These are phyloP conservation scores for Drosophila pectinifera DNA, from an alignment of 1,140 invertebrate species.

Conservation along the genomic window DNA sequence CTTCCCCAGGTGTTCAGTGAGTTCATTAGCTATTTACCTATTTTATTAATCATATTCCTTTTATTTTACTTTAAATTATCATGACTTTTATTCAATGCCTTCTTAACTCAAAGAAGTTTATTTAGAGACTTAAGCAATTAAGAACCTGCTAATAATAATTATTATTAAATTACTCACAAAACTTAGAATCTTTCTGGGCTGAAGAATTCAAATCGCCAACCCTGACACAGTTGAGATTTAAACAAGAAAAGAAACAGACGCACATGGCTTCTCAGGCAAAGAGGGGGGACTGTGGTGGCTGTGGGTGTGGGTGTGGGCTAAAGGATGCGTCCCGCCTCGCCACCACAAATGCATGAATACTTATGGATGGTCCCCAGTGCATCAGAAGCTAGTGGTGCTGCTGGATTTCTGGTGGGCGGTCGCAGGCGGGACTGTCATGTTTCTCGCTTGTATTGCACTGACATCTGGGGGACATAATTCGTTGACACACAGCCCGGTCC, in stretches of 20 bases:
- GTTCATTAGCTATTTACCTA: background rate
- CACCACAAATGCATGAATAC: constrained; percentile 73
- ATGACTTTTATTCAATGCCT: background rate
- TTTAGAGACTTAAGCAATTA: background rate
- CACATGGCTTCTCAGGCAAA: constrained; percentile 27
- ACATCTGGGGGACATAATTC: constrained; percentile 77
- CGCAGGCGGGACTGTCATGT: constrained; percentile 64
- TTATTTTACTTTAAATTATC: background rate
- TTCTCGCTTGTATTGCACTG: constrained; percentile 73
- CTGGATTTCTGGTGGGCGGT: constrained; percentile 28
- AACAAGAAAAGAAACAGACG: constrained; percentile 64
- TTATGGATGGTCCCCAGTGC: constrained; percentile 62
- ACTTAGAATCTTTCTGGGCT: background rate
- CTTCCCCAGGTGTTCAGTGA: background rate
- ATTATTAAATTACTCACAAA: background rate
- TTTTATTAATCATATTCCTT: background rate
- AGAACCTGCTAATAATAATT: background rate
- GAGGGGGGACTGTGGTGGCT: background rate
- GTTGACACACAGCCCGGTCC: constrained; percentile 53
- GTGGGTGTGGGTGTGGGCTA: background rate
- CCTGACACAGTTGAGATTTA: constrained; percentile 51
- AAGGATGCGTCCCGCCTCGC: constrained; percentile 3
- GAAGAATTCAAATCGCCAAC: constrained; percentile 21
- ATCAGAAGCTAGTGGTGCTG: constrained; percentile 51
- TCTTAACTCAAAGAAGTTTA: no score